phyloP scores from a whole-genome alignment of 2,797 vertebrate genomes.

The Girardinus metallicus region DNA sequence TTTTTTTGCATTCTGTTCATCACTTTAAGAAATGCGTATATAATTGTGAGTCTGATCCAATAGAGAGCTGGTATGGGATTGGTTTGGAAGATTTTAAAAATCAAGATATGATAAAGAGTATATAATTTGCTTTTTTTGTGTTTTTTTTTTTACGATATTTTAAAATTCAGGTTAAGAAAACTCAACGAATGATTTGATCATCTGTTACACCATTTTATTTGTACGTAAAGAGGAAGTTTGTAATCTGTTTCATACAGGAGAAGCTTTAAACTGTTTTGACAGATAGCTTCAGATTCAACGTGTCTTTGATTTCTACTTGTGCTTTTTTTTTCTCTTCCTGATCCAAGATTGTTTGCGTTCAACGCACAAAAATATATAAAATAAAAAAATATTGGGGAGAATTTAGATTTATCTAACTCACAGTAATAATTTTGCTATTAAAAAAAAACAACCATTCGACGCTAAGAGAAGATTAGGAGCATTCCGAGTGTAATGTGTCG shows the following conservation, averaged over 20 bases:
- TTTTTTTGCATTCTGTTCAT: slow-evolving; percentile 28
- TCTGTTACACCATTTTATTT: background rate
- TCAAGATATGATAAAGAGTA: background rate
- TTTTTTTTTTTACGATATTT: background rate
- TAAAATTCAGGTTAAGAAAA: background rate
- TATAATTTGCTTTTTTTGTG: background rate
- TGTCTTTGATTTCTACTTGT: background rate
- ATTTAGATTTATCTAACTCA: background rate
- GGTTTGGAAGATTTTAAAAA: background rate
- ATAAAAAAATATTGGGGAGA: background rate
- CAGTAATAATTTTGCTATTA: background rate
- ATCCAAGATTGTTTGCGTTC: background rate
- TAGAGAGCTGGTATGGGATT: background rate
- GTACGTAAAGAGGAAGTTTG: background rate
- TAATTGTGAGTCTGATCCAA: background rate
- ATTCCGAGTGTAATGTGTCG: slow-evolving; percentile 9
- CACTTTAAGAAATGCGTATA: background rate
- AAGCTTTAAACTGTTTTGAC: background rate
- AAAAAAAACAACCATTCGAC: background rate
- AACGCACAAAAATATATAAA: background rate
- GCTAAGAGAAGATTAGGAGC: slow-evolving; percentile 10
- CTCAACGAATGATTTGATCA: background rate
- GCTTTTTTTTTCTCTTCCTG: background rate
- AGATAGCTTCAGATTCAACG: background rate
- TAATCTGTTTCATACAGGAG: background rate